Base-by-base conservation (phyloP, 2,113 vertebrate species). In the Acanthisitta chloris region DNA sequence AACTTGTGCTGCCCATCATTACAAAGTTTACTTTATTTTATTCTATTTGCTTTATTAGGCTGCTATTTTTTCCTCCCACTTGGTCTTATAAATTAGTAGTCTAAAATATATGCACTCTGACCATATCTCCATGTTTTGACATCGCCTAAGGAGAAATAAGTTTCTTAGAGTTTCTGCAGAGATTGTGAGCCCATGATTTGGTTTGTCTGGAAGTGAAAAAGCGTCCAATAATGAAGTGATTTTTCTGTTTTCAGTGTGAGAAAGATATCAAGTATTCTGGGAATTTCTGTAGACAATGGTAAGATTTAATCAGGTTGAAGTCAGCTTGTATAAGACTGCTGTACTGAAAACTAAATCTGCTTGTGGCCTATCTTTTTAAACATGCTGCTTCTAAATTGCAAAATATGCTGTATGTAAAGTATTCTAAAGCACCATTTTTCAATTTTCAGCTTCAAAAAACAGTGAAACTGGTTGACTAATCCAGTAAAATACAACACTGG, bases 281-380 rank as follows among this genome's bases (percentile, higher is more conserved):
- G 99, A 98, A 99, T 99, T 99, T 99, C 99, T 99, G 99, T 99
- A 99, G 99, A 99, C 97, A 98, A 99, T 99, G 99, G 99, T 99
- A 99, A 99, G 99, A 99, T 94, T 97, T 96, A 97, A 98, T 98
- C 96, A 98, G 98, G 98, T 98, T 96, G 97, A 97, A 98, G 98
- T 98, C 97, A 98, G 98, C 98, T 98, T 98, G 83, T 76, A 24
- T 79, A 92, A 97, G 96, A 94, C 91, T 74, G 96, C 97, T 97
- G 96, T 96, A 95, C 81, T 95, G 81, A 95, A 97, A 97, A 93
- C 93, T 95, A 96, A 92, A 96, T 97, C 96, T 95, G 91, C 96
- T 94, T 94, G 28, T 97, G 92, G 96, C 96, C 96, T 93, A 81
- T 96, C 97, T 97, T 97, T 94, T 97, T 96, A 97, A 97, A 97